A percentile compares a stretch with the other conserved stretches of the same genome.
Evolutionary conservation across 1,140 invertebrate genomes (phyloP).

Genomic region (Heliothis virescens): DNA sequence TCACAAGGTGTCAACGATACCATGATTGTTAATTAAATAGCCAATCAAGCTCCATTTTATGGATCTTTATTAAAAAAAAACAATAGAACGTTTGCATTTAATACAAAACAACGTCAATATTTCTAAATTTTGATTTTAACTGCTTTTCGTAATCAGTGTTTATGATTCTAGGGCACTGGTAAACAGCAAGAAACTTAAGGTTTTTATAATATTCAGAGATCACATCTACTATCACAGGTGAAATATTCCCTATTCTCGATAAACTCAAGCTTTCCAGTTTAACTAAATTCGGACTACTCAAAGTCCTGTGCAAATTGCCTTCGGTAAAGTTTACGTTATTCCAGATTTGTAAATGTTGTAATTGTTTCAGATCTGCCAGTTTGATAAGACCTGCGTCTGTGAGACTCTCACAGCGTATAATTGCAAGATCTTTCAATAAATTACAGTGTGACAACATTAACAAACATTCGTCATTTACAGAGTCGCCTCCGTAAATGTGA

Average conservation of each 20-base stretch:
- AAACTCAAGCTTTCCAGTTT: slow-evolving; percentile 78
- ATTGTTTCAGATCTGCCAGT: slow-evolving; percentile 66
- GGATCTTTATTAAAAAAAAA: too few relatives aligned
- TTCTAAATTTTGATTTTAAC: slow-evolving; percentile 79
- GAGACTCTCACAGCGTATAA: slow-evolving; percentile 81
- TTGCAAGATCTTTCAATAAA: slow-evolving; percentile 74
- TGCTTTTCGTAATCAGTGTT: slow-evolving; percentile 81
- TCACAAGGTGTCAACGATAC: too few relatives aligned
- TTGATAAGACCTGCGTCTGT: slow-evolving; percentile 74
- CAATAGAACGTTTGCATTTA: slow-evolving; percentile 49
- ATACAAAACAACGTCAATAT: slow-evolving; percentile 81
- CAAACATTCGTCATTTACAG: slow-evolving; percentile 74
- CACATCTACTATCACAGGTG: slow-evolving; percentile 73
- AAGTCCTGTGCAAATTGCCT: slow-evolving; percentile 65
- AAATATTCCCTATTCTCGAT: slow-evolving; percentile 78
- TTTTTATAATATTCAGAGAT: slow-evolving; percentile 81
- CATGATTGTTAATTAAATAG: too few relatives aligned
- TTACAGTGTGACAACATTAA: slow-evolving; percentile 73
- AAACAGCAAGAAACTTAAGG: slow-evolving; percentile 80
- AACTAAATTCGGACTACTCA: slow-evolving; percentile 65
- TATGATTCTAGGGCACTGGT: slow-evolving; percentile 79
- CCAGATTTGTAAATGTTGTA: slow-evolving; percentile 81
- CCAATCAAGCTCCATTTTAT: too few relatives aligned
- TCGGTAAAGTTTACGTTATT: slow-evolving; percentile 81
- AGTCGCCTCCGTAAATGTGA: slow-evolving; percentile 78